Percentiles rank a stretch among this genome's conserved stretches.
These are phyloP conservation scores for Hyles lineata DNA, from an alignment of 2,888 invertebrate genomes.

Conservation along the genomic window DNA sequence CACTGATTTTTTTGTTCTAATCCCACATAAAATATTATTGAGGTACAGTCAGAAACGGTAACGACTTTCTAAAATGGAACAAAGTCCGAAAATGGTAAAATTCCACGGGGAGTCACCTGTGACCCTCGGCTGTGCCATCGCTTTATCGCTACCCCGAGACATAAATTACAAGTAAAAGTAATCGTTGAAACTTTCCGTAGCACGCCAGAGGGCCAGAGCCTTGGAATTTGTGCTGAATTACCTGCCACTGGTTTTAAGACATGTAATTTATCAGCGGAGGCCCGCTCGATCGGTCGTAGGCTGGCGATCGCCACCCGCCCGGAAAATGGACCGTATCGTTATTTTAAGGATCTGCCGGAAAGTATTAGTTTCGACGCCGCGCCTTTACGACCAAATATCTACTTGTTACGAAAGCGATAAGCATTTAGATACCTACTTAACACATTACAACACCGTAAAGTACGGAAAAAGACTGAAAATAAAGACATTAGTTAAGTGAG, in stretches of 20 bases:
- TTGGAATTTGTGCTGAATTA: slow-evolving; percentile 83
- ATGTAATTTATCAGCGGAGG: slow-evolving; percentile 86
- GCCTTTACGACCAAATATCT: slow-evolving; percentile 46
- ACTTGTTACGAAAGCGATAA: slow-evolving; percentile 56
- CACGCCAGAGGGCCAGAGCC: slow-evolving; percentile 67
- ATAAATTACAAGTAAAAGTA: slow-evolving; percentile 82
- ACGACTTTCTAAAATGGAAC: slow-evolving; percentile 45
- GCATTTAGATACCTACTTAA: slow-evolving; percentile 50
- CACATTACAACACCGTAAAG: slow-evolving; percentile 46
- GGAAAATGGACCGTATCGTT: slow-evolving; percentile 70
- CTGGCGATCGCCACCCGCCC: slow-evolving; percentile 58
- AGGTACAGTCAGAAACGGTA: slow-evolving; percentile 48
- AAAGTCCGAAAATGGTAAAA: slow-evolving; percentile 57
- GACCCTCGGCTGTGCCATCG: slow-evolving; percentile 66
- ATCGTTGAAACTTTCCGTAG: slow-evolving; percentile 80
- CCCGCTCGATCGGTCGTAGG: slow-evolving; percentile 66
- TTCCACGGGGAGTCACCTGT: slow-evolving; percentile 71
- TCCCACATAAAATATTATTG: slow-evolving; percentile 44
- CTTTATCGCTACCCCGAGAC: slow-evolving; percentile 74
- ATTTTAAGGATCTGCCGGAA: slow-evolving; percentile 57
- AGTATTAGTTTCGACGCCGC: slow-evolving; percentile 51
- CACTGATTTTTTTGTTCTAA: slow-evolving; percentile 5
- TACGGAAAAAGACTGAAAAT: slow-evolving; percentile 38
- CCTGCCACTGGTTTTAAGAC: slow-evolving; percentile 86
- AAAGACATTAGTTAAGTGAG: slow-evolving; percentile 61